Percentiles rank a stretch among this genome's conserved stretches.
These are phyloP conservation scores for Deilephila porcellus DNA, from an alignment of 2,888 invertebrate species.

Conservation along the genomic window DNA sequence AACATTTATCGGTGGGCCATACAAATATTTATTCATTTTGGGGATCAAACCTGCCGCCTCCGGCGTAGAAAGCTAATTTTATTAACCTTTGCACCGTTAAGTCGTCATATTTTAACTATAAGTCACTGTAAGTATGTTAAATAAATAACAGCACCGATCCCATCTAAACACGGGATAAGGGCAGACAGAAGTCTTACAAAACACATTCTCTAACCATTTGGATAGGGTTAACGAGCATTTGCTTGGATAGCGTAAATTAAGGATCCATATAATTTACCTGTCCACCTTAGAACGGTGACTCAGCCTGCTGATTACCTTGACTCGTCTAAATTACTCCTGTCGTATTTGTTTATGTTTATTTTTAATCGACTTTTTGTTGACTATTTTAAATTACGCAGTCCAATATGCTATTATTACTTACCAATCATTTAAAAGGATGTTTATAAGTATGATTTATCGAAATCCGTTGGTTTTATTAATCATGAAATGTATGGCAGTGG, in stretches of 20 bases:
- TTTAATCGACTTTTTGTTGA: not conserved
- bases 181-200: not conserved
- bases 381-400: not conserved
- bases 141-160: too few species aligned
- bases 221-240: not conserved
- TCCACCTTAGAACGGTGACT: slow-evolving; percentile 14
- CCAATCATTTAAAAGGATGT: not conserved
- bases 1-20: too few species aligned
- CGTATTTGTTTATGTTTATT: slow-evolving; percentile 1
- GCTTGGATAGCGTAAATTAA: slow-evolving; percentile 9
- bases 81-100: too few species aligned
- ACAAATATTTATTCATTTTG: too few species aligned
- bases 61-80: too few species aligned
- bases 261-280: slow-evolving; percentile 23
- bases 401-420: too few species aligned
- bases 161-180: too few species aligned
- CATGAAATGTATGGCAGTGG: not conserved
- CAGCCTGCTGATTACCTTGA: slow-evolving; percentile 18
- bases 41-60: too few species aligned
- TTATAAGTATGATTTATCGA: not conserved
- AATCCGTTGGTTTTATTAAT: not conserved
- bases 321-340: slow-evolving; percentile 4
- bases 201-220: not conserved
- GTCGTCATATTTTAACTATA: too few species aligned
- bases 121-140: too few species aligned